A percentile compares a stretch with the other conserved stretches of the same genome.
Conservation (phyloP, 1,140 invertebrate species). For the Dinoponera quadriceps region DNA sequence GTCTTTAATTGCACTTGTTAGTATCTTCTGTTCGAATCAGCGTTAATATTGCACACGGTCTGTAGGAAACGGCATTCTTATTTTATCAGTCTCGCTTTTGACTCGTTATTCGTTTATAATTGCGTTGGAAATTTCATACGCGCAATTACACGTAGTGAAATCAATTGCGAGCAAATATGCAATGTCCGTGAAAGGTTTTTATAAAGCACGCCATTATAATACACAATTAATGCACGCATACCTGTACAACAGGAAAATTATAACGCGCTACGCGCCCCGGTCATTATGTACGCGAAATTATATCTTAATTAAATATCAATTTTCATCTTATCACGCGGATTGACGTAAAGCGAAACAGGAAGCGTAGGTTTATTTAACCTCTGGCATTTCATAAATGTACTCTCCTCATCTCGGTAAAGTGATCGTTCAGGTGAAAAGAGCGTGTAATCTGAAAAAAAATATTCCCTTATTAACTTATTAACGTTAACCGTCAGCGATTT, state of each 20-base stretch:
- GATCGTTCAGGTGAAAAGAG: constrained; percentile 9
- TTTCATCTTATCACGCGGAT: background rate
- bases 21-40: background rate
- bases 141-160: background rate
- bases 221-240: background rate
- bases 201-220: background rate
- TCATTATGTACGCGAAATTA: background rate
- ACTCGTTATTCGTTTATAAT: background rate
- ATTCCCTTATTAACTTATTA: constrained; percentile 17
- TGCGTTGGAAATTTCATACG: background rate
- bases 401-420: background rate
- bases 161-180: background rate
- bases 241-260: background rate
- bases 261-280: background rate
- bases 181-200: background rate
- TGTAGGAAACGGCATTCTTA: background rate
- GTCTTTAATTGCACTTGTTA: background rate
- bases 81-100: background rate
- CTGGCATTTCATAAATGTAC: constrained; percentile 20
- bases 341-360: background rate
- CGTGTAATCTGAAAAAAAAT: constrained; percentile 21
- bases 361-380: background rate
- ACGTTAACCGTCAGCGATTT: constrained; percentile 17
- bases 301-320: background rate
- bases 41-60: background rate